phyloP scores from a whole-genome alignment of 2,888 invertebrate species.

The Aphodius granarius region DNA sequence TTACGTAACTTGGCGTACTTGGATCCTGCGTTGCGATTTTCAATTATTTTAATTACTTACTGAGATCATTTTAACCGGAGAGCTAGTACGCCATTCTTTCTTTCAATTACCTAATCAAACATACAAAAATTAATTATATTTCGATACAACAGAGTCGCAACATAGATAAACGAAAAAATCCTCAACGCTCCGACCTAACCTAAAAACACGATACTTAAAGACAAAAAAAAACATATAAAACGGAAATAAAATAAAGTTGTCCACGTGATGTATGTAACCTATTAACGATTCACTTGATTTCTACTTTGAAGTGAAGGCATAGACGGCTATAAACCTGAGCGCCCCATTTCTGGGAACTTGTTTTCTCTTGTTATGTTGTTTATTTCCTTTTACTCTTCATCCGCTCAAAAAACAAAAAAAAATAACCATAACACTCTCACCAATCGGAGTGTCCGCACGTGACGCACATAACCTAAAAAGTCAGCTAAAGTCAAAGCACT shows the following conservation, averaged over 20 bases:
- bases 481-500: constrained; percentile 29
- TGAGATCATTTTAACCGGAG: background rate
- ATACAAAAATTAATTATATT: background rate
- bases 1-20: background rate
- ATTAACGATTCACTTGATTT: background rate
- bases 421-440: constrained; percentile 36
- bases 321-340: constrained; percentile 54
- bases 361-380: background rate
- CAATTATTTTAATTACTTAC: background rate
- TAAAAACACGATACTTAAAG: background rate
- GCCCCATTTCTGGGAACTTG: constrained; percentile 36
- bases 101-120: background rate
- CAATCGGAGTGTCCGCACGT: background rate
- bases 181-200: background rate
- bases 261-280: background rate
- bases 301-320: constrained; percentile 45
- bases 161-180: background rate
- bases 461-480: constrained; percentile 7
- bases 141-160: background rate
- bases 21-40: background rate
- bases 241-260: too few relatives aligned
- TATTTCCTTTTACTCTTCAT: constrained; percentile 25
- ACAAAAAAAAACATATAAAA: background rate
- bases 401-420: constrained; percentile 32
- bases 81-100: background rate